Percentiles rank a stretch among this genome's conserved stretches.
Conservation (phyloP, 1,140 invertebrate species). For the Tachypleus tridentatus region DNA sequence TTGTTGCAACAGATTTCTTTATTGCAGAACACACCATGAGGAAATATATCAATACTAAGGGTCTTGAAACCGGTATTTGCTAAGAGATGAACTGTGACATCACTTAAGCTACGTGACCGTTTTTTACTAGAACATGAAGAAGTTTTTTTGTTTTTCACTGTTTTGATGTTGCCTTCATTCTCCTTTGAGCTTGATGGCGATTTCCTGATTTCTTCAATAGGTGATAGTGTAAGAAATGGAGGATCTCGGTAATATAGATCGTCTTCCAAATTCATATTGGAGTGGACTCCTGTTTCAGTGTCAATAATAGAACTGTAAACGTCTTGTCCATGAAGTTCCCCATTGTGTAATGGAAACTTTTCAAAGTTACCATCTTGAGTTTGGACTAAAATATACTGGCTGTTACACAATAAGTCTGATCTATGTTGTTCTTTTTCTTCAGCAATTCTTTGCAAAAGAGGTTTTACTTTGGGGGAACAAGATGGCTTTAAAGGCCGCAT, state of each 20-base stretch:
- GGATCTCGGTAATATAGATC: constrained; percentile 37
- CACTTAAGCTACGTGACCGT: too few species aligned
- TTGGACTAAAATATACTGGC: constrained; percentile 52
- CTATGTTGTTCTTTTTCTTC: constrained; percentile 61
- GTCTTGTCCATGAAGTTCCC: too few species aligned
- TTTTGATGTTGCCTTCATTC: constrained; percentile 5
- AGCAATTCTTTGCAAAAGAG: constrained; percentile 65
- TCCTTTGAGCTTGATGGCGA: constrained; percentile 18
- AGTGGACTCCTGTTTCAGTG: constrained; percentile 79
- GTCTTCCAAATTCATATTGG: constrained; percentile 58
- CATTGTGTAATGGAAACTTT: constrained; percentile 38
- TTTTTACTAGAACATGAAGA: too few species aligned
- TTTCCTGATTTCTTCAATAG: constrained; percentile 18
- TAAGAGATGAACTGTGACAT: too few species aligned
- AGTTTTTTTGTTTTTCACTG: too few species aligned
- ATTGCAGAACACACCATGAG: too few species aligned
- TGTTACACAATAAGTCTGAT: constrained; percentile 14
- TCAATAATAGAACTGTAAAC: constrained; percentile 43
- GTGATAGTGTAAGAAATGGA: constrained; percentile 18
- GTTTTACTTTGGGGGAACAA: constrained; percentile 16
- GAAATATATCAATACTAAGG: too few species aligned
- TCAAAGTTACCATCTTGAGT: constrained; percentile 79
- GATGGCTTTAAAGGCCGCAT: constrained; percentile 69
- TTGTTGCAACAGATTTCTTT: too few species aligned
- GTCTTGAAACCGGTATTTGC: too few species aligned